A percentile compares a stretch with the other conserved stretches of the same genome.
Conservation (phyloP, 2,797 vertebrate species). For the Hirundo rustica region DNA sequence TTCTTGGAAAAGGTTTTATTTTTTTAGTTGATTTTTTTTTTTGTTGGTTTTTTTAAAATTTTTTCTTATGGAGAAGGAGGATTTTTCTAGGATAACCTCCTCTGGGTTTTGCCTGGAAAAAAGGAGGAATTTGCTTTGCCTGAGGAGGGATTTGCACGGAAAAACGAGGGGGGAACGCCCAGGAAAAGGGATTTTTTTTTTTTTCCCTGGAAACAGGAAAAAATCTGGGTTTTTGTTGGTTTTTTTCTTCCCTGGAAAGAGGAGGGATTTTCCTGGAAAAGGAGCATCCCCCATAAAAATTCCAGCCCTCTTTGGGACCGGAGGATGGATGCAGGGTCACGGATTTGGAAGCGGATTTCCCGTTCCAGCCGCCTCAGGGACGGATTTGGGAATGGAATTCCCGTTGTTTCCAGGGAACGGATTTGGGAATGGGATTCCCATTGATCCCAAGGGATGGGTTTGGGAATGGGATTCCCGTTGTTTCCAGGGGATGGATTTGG, state of each 20-base stretch:
- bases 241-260: not conserved
- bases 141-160: not conserved
- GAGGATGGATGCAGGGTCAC: not conserved
- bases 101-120: not conserved
- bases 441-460: not conserved
- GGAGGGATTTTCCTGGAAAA: not conserved
- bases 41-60: too few relatives aligned
- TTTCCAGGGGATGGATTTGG: too few relatives aligned
- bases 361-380: not conserved
- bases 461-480: too few relatives aligned
- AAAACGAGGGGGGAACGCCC: not conserved
- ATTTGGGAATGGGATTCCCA: not conserved
- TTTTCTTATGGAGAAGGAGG: too few relatives aligned
- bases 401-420: too few relatives aligned
- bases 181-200: not conserved
- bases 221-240: too few relatives aligned
- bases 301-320: not conserved
- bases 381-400: not conserved
- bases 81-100: not conserved
- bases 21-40: too few relatives aligned
- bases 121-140: not conserved
- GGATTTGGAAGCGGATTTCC: too few relatives aligned
- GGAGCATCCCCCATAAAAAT: not conserved
- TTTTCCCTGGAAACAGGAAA: not conserved
- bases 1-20: not conserved